Conservation (phyloP, 2,797 vertebrate genomes). For the Sciurus vulgaris region DNA sequence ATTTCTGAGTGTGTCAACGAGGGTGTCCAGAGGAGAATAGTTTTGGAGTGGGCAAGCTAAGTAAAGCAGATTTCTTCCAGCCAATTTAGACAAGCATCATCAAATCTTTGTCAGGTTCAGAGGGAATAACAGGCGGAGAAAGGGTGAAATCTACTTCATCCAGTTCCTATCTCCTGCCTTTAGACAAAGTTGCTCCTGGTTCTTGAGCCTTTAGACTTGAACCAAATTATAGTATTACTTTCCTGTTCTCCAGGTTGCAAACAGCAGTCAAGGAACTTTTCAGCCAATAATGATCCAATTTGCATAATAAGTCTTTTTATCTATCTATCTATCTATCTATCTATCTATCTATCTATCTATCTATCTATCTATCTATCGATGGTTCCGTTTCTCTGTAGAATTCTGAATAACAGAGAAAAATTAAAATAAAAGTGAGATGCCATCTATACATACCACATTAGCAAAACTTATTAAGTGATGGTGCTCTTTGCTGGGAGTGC, state of each 20-base stretch:
- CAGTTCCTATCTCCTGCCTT: too few species aligned
- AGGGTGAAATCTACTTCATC: too few species aligned
- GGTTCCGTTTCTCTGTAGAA: background rate
- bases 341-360: background rate
- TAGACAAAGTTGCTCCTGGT: background rate
- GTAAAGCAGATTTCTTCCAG: background rate
- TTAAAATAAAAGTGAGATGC: background rate
- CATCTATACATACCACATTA: background rate
- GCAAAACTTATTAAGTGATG: background rate
- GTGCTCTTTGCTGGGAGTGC: background rate
- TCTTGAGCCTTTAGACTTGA: background rate
- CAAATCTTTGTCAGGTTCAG: too few species aligned
- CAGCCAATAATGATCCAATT: background rate
- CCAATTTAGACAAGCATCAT: rapidly evolving
- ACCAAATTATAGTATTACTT: background rate
- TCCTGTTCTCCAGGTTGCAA: background rate
- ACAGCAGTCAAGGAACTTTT: background rate
- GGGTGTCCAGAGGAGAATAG: background rate
- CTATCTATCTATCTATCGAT: background rate
- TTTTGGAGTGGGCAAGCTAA: background rate
- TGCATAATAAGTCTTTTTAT: background rate
- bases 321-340: background rate
- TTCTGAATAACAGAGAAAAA: background rate
- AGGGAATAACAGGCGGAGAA: background rate
- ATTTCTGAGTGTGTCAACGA: background rate